Evolutionary conservation across 2,113 vertebrate genomes (phyloP).

Genomic region (Dendrocopos noguchii): DNA sequence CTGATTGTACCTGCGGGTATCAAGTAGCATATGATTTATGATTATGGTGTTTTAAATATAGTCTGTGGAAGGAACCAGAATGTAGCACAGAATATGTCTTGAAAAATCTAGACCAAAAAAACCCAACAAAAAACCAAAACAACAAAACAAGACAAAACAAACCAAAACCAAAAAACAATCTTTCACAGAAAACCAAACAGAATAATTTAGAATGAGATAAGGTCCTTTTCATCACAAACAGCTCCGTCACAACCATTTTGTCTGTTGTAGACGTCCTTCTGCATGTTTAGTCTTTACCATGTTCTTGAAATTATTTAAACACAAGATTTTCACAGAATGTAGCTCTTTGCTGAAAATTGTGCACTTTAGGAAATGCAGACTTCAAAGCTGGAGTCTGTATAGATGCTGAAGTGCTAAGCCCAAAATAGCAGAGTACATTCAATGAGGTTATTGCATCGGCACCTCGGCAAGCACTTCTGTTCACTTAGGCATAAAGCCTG

Average conservation of each 20-base stretch:
- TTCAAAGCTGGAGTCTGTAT: background rate
- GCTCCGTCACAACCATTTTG: background rate
- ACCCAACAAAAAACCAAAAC: too few relatives aligned
- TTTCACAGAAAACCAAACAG: background rate
- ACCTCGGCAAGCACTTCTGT: slow-evolving; percentile 35
- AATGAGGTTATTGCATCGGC: slow-evolving; percentile 34
- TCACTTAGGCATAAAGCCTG: slow-evolving; percentile 55
- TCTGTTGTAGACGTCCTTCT: background rate
- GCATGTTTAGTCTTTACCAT: background rate
- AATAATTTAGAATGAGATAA: background rate
- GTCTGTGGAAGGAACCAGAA: background rate
- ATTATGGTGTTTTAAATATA: slow-evolving; percentile 25
- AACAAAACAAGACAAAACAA: background rate
- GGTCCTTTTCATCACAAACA: background rate
- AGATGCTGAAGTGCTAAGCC: slow-evolving; percentile 31
- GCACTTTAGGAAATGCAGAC: background rate
- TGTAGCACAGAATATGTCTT: background rate
- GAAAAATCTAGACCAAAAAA: background rate
- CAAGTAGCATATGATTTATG: background rate
- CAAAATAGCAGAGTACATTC: slow-evolving; percentile 34
- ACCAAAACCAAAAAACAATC: background rate
- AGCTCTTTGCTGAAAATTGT: background rate
- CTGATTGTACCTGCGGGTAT: background rate
- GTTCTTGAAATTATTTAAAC: background rate
- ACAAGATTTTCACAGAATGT: background rate